Base-by-base conservation (phyloP, 2,113 vertebrate genomes). In the Misgurnus anguillicaudatus region DNA sequence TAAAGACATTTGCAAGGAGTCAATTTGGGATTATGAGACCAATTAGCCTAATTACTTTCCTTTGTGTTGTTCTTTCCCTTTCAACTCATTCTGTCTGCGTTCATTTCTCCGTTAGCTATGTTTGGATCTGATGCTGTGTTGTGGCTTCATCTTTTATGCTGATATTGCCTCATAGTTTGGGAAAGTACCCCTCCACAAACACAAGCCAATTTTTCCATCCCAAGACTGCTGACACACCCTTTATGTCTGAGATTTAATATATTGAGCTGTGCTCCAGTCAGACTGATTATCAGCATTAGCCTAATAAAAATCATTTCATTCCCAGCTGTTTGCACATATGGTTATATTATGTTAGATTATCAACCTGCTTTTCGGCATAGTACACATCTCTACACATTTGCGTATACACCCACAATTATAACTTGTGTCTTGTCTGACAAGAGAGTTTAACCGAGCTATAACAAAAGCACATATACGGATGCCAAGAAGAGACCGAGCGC, bases 41-140 rank as follows among this genome's bases (percentile, higher is more conserved):
- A 94, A 92, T 93, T 93, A 91, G 86, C 86, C 85, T 89, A 90
- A 92, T 92, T 89, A 86, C 89, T 87, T 88, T 89, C 70, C 76
- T 86, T 88, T 87, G 83, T 85, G 67, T 58, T 82, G 53, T 48
- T 53, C 61, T 80, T 80, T 84, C 53, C 42, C 39, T 82, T 31
- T 48, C 48, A 51, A 61, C 79, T 63, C 16, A 38, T 9, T 73
- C 45, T 77, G 16, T 69, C 47, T 64, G 48, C 62, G 38, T 79
- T 86, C 85, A 78, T 87, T 90, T 86, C 85, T 80, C 84, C 80
- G 79, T 89, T 87, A 87, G 88, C 87, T 84, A 77, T 78, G 88
- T 86, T 87, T 88, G 86, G 83, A 85, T 89, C 86, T 89, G 82
- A 75, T 86, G 67, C 82, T 87, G 80, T 87, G 89, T 89, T 86